Evolutionary conservation across 2,888 invertebrate species (phyloP).

Genomic region (Diploptera punctata): DNA sequence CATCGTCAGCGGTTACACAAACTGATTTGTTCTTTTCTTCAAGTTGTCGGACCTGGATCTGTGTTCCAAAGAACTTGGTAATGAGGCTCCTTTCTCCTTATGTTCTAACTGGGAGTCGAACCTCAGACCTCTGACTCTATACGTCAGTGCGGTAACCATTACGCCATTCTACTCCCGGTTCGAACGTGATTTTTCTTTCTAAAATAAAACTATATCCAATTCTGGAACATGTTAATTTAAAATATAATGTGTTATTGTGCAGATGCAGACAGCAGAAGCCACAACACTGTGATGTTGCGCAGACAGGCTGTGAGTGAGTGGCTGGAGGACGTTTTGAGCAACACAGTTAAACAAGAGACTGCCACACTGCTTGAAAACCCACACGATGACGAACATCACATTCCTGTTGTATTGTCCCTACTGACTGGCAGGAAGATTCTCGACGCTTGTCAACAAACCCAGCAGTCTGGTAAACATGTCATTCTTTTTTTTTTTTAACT

Average conservation of each 20-base stretch:
- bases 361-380: conserved; percentile 45
- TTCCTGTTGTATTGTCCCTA: conserved; percentile 52
- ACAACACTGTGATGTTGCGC: conserved; percentile 63
- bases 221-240: too few relatives aligned
- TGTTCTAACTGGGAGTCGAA: too few relatives aligned
- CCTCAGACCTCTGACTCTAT: too few relatives aligned
- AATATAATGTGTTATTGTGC: not conserved
- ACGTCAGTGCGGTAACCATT: too few relatives aligned
- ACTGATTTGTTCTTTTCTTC: too few relatives aligned
- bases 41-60: too few relatives aligned
- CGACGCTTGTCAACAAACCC: conserved; percentile 55
- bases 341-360: conserved; percentile 53
- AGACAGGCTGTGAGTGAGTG: conserved; percentile 69
- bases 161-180: not conserved
- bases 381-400: conserved; percentile 54
- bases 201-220: too few relatives aligned
- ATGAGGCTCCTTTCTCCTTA: too few relatives aligned
- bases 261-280: conserved; percentile 44
- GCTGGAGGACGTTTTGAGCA: conserved; percentile 62
- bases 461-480: conserved; percentile 46
- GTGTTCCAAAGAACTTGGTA: too few relatives aligned
- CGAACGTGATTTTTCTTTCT: too few relatives aligned
- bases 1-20: too few relatives aligned
- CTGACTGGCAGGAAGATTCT: conserved; percentile 56
- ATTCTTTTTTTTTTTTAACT: too few relatives aligned